Percentiles rank a stretch among this genome's conserved stretches.
phyloP scores from a whole-genome alignment of 2,113 vertebrate genomes.

The Zapus hudsonius region DNA sequence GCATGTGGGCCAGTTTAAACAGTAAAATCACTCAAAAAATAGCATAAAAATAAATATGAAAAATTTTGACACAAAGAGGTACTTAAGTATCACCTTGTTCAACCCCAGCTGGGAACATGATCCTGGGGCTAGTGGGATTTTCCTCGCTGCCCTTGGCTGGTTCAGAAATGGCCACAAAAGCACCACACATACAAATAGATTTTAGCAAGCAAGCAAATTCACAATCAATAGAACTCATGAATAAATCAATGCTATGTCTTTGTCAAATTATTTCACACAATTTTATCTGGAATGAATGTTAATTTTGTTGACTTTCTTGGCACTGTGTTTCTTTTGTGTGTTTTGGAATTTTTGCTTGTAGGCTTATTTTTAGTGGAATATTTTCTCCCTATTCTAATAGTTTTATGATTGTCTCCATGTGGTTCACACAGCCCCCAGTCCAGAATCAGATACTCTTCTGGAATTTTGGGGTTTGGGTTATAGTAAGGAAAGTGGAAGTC shows the following conservation, averaged over 20 bases:
- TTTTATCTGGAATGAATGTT: constrained; percentile 23
- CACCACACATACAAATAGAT: neutral
- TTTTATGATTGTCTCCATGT: constrained; percentile 52
- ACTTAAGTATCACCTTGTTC: neutral
- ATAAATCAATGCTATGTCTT: constrained; percentile 23
- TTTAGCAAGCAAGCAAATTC: neutral
- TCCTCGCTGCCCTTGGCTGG: neutral
- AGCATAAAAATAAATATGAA: neutral
- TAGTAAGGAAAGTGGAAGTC: constrained; percentile 4
- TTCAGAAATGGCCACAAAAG: neutral
- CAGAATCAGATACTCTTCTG: constrained; percentile 1
- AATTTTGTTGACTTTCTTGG: constrained; percentile 14
- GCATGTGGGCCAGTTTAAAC: neutral
- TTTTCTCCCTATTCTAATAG: neutral
- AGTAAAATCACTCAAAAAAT: neutral
- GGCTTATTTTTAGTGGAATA: neutral
- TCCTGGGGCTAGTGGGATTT: neutral
- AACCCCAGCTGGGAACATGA: neutral
- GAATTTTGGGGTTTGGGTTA: constrained; percentile 19
- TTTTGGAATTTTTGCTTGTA: constrained; percentile 36
- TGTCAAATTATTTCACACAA: constrained; percentile 29
- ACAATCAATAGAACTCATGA: neutral
- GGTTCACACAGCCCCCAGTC: neutral
- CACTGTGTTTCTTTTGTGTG: neutral
- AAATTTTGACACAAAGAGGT: neutral